Evolutionary conservation across 2,888 invertebrate species (phyloP), one percentile per base, ranked within the genome.

Genomic region (Erebia epiphron): DNA sequence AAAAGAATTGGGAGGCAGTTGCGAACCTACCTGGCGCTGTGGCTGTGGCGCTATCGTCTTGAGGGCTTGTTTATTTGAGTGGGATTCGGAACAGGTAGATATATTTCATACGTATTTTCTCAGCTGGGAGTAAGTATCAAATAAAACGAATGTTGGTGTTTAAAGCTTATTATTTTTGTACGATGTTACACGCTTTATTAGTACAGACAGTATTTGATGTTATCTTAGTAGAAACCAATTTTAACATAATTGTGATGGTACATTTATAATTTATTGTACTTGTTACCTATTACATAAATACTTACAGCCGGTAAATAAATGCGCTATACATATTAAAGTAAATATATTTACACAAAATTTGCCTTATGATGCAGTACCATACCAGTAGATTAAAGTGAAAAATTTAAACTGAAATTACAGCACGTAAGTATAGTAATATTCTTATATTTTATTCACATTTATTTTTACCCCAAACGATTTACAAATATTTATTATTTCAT

Each of bases 91-190:
- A 35, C 7, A 35, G 5, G 7, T 35, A 26, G 26, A 26, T 3
- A 26, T 26, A 35, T 26, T 26, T 26, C 26, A 2, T 26, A 26
- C 26, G 3, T 26, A 26, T 35, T 35, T 35, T 7, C 35, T 35
- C 0, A 35, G 35, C 35, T 35, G 35, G 16, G 5, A 26, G 50
- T 35, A 21, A 18, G 64, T 46, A 35, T 57, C 60, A 49, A 70
- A 68, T 46, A 82, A 76, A 80, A 84, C 75, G 79, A 79, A 78
- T 67, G 43, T 71, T 70, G 82, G 83, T 86, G 83, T 89, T 91
- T 92, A 91, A 92, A 92, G 92, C 92, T 90, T 92, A 88, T 92
- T 89, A 90, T 89, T 91, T 91, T 92, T 92, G 88, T 91, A 92
- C 90, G 88, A 82, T 88, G 85, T 91, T 92, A 91, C 85, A 89